Base-by-base conservation (phyloP, 92 coral and sea anemone genomes). In the Phymanthus crucifer region DNA sequence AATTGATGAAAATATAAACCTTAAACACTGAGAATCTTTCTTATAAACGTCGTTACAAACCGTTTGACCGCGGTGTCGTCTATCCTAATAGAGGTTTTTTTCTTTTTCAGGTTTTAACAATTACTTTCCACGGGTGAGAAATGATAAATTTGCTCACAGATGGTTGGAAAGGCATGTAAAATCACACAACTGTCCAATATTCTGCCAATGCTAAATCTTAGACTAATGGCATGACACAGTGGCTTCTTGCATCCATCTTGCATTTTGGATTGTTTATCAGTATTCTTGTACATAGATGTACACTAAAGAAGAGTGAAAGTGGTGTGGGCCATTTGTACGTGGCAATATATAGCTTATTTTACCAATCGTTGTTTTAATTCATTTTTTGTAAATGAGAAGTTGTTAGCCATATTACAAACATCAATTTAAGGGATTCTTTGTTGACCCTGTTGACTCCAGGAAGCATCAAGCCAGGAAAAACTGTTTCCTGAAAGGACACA, bases 101-200 rank as follows among this genome's bases (percentile, higher is more conserved):
- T 19, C 38, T n/a, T 3, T 17, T 3, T 10, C 54, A 89, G 93
- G 93, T 3, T 71, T 76, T 24, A 26, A 58, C 4, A 77, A 69
- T 18, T 89, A 76, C 36, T 89, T 89, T 40, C 93, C 93, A 77
- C 52, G 93, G 46, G 78, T 74, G 10, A 72, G 93, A 21, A 54
- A 89, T 82, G 93, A 89, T 73, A 52, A 33, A 3, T 78, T 71
- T 78, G 93, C 93, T 3, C 90, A 89, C 36, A 65, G 67, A 31
- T 89, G 93, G 93, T 76, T 89, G 38, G 78, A 74, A 21, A 86
- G 70, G 57, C 93, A 89, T 75, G 52, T 89, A 23, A 72, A 73
- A n/a, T 89, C 90, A 2, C 93, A 89, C 84, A 74, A 89, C 56
- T 89, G 93, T 33, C 77, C 74, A 43, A 72, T 89, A 11, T 80